phyloP scores from a whole-genome alignment of 2,888 invertebrate genomes.

The Amphimallon solstitiale region DNA sequence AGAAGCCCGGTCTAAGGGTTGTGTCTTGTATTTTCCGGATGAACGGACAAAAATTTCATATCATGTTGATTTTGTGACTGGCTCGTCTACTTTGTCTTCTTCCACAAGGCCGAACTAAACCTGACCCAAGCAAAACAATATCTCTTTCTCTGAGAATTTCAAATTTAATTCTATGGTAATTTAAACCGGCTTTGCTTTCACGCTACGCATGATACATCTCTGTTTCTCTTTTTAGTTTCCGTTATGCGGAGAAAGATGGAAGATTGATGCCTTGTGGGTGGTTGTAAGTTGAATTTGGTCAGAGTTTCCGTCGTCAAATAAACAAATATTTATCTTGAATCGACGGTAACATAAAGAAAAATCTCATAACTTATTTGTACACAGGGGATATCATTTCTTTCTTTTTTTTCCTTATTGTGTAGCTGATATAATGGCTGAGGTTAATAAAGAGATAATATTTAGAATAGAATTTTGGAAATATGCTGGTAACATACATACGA shows the following conservation, averaged over 20 bases:
- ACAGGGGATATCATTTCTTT: too few species aligned
- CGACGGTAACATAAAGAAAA: too few species aligned
- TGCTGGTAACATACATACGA: too few species aligned
- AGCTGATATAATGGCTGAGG: too few species aligned
- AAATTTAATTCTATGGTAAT: slow-evolving; percentile 25
- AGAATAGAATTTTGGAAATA: too few species aligned
- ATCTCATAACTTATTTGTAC: too few species aligned
- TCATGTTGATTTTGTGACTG: slow-evolving; percentile 56
- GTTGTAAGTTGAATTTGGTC: too few species aligned
- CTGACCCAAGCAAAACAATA: slow-evolving; percentile 26
- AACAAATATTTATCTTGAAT: too few species aligned
- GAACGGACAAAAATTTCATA: slow-evolving; percentile 60
- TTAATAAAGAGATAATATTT: too few species aligned
- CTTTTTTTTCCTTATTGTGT: too few species aligned
- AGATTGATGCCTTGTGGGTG: not conserved
- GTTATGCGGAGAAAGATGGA: not conserved
- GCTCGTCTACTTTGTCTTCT: slow-evolving; percentile 9
- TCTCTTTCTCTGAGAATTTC: slow-evolving; percentile 3
- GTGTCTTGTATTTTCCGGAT: slow-evolving; percentile 56
- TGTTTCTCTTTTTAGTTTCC: not conserved
- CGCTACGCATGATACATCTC: not conserved
- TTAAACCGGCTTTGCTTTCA: not conserved
- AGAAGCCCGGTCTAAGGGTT: slow-evolving; percentile 39
- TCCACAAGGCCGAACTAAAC: slow-evolving; percentile 5
- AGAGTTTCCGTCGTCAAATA: too few species aligned